Percentiles rank a stretch among this genome's conserved stretches.
Evolutionary conservation across 2,113 vertebrate species (phyloP).

Genomic region (Zosterops pallidus): DNA sequence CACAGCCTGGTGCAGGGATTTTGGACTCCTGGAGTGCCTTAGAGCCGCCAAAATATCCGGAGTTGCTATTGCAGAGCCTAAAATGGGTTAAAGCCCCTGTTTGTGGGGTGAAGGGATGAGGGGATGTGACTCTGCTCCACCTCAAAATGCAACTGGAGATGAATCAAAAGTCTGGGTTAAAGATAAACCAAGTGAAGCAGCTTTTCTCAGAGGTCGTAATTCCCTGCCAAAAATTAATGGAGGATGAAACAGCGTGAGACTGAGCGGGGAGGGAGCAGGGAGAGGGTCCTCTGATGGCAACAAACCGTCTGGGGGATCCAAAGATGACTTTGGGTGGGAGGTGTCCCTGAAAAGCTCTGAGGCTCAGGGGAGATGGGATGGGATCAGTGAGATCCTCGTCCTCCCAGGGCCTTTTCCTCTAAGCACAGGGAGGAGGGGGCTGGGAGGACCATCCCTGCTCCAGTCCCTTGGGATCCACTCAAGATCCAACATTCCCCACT

Average conservation of each 20-base stretch:
- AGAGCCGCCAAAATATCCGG: not conserved
- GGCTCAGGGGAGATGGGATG: not conserved
- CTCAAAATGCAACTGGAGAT: not conserved
- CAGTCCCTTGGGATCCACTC: not conserved
- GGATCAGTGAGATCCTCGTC: not conserved
- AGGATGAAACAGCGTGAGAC: not conserved
- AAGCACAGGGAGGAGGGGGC: not conserved
- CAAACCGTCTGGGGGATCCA: not conserved
- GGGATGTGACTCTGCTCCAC: rapidly evolving
- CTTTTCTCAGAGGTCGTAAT: not conserved
- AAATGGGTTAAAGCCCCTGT: not conserved
- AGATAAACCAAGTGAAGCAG: not conserved
- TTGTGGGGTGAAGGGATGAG: not conserved
- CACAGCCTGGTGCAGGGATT: not conserved
- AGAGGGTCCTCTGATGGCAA: not conserved
- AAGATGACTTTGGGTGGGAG: not conserved
- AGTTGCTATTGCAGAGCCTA: not conserved
- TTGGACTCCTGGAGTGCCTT: not conserved
- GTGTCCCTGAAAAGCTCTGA: not conserved
- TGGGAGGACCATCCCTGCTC: not conserved
- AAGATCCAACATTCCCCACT: not conserved
- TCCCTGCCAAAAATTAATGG: not conserved
- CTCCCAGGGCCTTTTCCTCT: not conserved
- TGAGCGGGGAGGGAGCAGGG: not conserved
- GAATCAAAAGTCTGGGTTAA: not conserved